These are phyloP conservation scores for Ispidina lecontei DNA, from an alignment of 2,797 vertebrate species.

Conservation along the genomic window DNA sequence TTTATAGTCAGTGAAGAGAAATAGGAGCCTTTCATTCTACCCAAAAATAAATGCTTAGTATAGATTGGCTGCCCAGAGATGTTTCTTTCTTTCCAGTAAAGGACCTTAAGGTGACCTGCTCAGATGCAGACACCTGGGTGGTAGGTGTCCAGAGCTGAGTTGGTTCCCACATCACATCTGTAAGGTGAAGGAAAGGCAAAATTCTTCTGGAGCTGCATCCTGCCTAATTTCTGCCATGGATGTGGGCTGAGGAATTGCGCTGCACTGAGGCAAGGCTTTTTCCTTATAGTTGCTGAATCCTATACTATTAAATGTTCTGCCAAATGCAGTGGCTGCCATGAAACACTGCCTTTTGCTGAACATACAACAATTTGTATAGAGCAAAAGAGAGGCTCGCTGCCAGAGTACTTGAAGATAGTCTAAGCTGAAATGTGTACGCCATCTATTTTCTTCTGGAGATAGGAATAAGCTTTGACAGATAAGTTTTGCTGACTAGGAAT, in stretches of 20 bases:
- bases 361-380: background rate
- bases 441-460: constrained; percentile 24
- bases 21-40: background rate
- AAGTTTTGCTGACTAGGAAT: constrained; percentile 15
- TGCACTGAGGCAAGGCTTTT: background rate
- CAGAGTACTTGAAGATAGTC: constrained; percentile 1
- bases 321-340: background rate
- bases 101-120: background rate
- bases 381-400: background rate
- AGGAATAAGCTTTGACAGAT: background rate
- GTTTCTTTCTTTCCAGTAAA: background rate
- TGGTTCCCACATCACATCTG: background rate
- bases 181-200: background rate
- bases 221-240: background rate
- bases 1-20: background rate
- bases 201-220: background rate
- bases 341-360: constrained; percentile 26
- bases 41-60: background rate
- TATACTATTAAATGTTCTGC: background rate
- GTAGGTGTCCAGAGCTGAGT: background rate
- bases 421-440: background rate
- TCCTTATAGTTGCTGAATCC: background rate
- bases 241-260: background rate
- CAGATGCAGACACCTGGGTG: background rate
- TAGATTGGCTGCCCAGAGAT: background rate